Evolutionary conservation across 2,113 vertebrate genomes (phyloP).

Genomic region (Clinocottus analis): DNA sequence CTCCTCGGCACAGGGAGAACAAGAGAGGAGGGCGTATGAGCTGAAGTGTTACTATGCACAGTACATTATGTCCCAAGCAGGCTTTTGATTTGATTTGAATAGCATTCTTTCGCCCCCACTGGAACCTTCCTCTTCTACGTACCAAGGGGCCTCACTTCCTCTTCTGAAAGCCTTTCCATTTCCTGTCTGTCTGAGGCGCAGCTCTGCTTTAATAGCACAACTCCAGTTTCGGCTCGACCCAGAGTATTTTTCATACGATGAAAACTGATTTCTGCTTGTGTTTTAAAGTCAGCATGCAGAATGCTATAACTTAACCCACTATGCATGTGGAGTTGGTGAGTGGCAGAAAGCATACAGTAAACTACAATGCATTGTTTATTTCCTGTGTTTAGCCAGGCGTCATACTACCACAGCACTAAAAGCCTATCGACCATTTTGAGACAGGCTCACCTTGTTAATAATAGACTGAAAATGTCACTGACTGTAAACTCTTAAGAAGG

Average conservation of each 20-base stretch:
- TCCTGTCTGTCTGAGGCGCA: slow-evolving; percentile 68
- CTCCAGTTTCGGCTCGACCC: slow-evolving; percentile 13
- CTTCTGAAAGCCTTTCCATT: slow-evolving; percentile 74
- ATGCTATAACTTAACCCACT: neutral
- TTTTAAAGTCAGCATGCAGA: neutral
- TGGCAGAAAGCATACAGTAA: neutral
- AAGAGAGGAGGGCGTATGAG: neutral
- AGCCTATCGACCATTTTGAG: slow-evolving; percentile 30
- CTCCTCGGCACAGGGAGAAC: neutral
- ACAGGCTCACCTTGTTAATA: slow-evolving; percentile 5
- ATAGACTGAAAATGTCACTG: slow-evolving; percentile 20
- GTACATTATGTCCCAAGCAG: slow-evolving; percentile 57
- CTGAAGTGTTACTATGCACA: slow-evolving; percentile 26
- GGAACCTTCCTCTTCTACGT: slow-evolving; percentile 68
- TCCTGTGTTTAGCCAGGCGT: neutral
- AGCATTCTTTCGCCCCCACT: slow-evolving; percentile 55
- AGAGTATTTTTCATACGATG: slow-evolving; percentile 16
- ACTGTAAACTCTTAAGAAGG: neutral
- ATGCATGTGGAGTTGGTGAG: neutral
- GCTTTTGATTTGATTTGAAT: slow-evolving; percentile 62
- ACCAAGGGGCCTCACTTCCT: slow-evolving; percentile 75
- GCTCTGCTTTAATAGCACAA: slow-evolving; percentile 44
- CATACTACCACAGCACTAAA: neutral
- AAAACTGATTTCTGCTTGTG: slow-evolving; percentile 3
- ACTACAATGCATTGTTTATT: neutral